Evolutionary conservation across 2,113 vertebrate genomes (phyloP).

Genomic region (Eulemur macaco): DNA sequence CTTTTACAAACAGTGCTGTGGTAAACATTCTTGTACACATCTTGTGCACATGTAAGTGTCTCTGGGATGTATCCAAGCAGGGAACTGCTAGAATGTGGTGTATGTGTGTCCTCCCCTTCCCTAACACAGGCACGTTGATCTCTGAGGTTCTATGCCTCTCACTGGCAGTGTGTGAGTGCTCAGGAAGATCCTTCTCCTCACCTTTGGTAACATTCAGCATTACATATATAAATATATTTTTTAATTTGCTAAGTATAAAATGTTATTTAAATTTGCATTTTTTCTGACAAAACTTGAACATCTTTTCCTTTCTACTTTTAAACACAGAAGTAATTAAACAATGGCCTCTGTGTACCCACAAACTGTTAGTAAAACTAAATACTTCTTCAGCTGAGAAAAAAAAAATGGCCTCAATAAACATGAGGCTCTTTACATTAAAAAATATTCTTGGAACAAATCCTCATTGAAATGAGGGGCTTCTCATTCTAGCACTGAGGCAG

Average conservation of each 20-base stretch:
- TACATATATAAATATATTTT: too few relatives aligned
- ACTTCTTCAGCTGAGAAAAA: background rate
- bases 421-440: background rate
- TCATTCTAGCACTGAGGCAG: constrained; percentile 11
- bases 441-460: background rate
- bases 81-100: background rate
- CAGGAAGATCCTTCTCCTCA: background rate
- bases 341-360: too few relatives aligned
- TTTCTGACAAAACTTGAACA: background rate
- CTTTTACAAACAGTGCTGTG: background rate
- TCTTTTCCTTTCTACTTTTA: constrained; percentile 43
- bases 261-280: constrained; percentile 8
- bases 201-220: background rate
- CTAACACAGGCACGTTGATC: background rate
- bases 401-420: background rate
- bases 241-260: background rate
- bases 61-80: background rate
- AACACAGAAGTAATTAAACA: background rate
- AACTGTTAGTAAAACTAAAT: too few relatives aligned
- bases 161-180: background rate
- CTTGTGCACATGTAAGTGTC: background rate
- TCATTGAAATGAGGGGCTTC: background rate
- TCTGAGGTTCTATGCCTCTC: background rate
- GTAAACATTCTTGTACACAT: background rate
- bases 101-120: background rate